These are phyloP conservation scores for Plebejus argus DNA, from an alignment of 2,888 invertebrate species.

Conservation along the genomic window DNA sequence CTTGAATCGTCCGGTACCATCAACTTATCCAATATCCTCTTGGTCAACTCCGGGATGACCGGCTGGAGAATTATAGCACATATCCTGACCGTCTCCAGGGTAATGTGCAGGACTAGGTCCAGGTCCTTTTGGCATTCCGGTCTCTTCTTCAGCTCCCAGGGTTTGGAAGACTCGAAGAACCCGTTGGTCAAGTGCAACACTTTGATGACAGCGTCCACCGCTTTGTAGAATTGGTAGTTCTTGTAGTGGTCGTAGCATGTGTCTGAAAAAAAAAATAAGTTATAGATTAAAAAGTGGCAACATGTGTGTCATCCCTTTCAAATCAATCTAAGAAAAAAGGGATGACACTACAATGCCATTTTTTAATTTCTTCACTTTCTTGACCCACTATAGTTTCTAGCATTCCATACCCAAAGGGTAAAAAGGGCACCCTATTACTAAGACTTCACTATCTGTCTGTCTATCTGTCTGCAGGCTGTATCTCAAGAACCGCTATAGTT, in stretches of 20 bases:
- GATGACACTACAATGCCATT: too few species aligned
- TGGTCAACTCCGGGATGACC: conserved; percentile 88
- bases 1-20: conserved; percentile 60
- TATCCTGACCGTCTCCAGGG: conserved; percentile 92
- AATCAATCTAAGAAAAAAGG: too few species aligned
- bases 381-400: too few species aligned
- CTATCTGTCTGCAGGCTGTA: too few species aligned
- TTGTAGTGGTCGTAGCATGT: conserved; percentile 85
- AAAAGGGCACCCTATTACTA: too few species aligned
- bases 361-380: too few species aligned
- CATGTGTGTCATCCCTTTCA: too few species aligned
- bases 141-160: conserved; percentile 91
- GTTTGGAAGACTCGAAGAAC: conserved; percentile 92
- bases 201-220: conserved; percentile 87
- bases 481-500: too few species aligned
- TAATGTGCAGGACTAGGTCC: conserved; percentile 88
- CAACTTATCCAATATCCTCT: conserved; percentile 86
- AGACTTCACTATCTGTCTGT: too few species aligned
- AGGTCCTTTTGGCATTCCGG: conserved; percentile 80
- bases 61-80: conserved; percentile 89
- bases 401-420: too few species aligned
- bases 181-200: conserved; percentile 89
- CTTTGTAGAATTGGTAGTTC: conserved; percentile 90
- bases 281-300: too few species aligned
- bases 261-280: conserved; percentile 62